Evolutionary conservation across 2,888 invertebrate species (phyloP), one percentile per base, ranked within the genome.

Genomic region (Melieria crassipennis): DNA sequence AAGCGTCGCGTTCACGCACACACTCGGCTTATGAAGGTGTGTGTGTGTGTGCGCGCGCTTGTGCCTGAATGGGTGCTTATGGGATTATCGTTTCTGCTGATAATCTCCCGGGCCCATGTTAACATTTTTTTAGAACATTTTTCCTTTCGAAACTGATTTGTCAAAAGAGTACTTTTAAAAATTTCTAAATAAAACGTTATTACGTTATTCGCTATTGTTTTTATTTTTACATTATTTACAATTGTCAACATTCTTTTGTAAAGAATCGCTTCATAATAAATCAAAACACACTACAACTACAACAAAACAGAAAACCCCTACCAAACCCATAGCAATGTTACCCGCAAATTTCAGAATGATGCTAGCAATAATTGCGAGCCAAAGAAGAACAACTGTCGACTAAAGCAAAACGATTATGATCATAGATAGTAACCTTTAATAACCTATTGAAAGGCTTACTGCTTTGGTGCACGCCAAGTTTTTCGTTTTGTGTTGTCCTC

Each of bases 141-240:
- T 58, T 56, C 55, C 50, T 65, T 65, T 55, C 48, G 66, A 66
- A 71, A 71, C 55, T 65, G 50, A 61, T 71, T 66, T 71, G 65
- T 66, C 55, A 71, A 65, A 9, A 68, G 45, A 62, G 56, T 55
- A 62, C 45, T 65, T 71, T 71, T 61, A 56, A 58, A 66, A 62
- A 64, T 71, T 71, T 66, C 66, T 61, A 60, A 47, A 71, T 60
- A 66, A 61, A 66, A 71, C 71, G 61, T 71, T 71, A 62, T 61
- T 66, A 66, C 66, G 66, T 66, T 65, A 71, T 70, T 58, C 56
- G 16, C 56, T 50, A 65, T 70, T 43, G 64, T 65, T 69, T 69
- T 52, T 63, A 52, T 69, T 69, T 13, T 43, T 45, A 45, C 61
- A 60, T 50, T 56, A 60, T 45, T 69, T 69, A 47, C 30, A 46